Conservation (phyloP, 37 sponge, comb jelly and placozoan genomes). For the Hexactinellida sp. region DNA sequence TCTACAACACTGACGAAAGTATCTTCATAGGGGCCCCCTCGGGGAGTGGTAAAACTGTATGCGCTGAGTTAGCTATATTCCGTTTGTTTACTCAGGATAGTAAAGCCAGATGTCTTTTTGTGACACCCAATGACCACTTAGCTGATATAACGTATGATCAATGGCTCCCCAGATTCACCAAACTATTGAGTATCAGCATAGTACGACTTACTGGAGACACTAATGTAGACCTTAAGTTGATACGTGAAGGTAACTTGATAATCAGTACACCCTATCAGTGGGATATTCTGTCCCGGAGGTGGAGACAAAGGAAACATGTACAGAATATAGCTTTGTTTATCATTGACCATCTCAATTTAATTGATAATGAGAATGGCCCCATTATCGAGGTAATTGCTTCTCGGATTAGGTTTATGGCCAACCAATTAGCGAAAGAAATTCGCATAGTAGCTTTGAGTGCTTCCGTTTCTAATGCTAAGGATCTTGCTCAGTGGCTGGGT, state of each 20-base stretch:
- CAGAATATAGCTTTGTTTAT: conserved; percentile 88
- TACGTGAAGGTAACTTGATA: conserved; percentile 79
- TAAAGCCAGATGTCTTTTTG: conserved; percentile 68
- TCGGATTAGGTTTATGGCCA: conserved; percentile 92
- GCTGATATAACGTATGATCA: conserved; percentile 80
- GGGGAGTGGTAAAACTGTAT: conserved; percentile 97
- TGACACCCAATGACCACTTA: conserved; percentile 72
- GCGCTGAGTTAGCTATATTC: conserved; percentile 95
- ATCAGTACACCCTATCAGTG: conserved; percentile 89
- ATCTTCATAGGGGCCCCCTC: conserved; percentile 93
- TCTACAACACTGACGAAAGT: conserved; percentile 96
- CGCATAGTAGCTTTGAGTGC: conserved; percentile 84
- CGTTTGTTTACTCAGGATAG: conserved; percentile 46
- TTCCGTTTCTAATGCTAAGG: conserved; percentile 93
- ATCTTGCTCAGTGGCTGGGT: conserved; percentile 95
- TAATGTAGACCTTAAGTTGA: conserved; percentile 69
- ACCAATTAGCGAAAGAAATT: conserved; percentile 82
- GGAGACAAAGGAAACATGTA: conserved; percentile 97
- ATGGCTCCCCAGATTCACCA: conserved; percentile 76
- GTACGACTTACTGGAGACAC: conserved; percentile 90
- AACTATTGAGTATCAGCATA: conserved; percentile 64
- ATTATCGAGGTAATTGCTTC: conserved; percentile 86
- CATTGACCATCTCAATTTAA: conserved; percentile 86
- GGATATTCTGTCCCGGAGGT: conserved; percentile 92
- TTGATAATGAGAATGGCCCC: conserved; percentile 88